These are phyloP conservation scores for Bovichtus variegatus DNA, from an alignment of 2,797 vertebrate genomes.

Conservation along the genomic window DNA sequence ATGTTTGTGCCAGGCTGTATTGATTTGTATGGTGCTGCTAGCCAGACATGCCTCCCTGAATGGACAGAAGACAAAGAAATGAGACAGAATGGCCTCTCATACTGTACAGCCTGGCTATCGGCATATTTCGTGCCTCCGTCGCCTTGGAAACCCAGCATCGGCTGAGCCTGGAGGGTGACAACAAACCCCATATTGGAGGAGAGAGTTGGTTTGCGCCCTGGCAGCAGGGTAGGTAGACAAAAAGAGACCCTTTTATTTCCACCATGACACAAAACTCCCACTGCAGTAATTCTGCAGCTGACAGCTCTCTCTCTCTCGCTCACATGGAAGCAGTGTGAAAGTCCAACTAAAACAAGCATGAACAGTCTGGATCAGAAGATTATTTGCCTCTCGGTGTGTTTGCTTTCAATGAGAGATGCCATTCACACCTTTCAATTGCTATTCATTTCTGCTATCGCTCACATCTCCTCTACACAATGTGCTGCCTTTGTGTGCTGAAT, in stretches of 20 bases:
- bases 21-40: slow-evolving; percentile 56
- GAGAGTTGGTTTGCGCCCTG: slow-evolving; percentile 53
- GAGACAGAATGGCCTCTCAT: slow-evolving; percentile 51
- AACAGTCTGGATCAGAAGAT: slow-evolving; percentile 66
- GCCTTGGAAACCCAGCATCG: slow-evolving; percentile 76
- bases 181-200: slow-evolving; percentile 50
- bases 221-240: slow-evolving; percentile 59
- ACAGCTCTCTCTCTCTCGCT: slow-evolving; percentile 50
- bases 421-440: slow-evolving; percentile 79
- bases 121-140: slow-evolving; percentile 67
- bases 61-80: slow-evolving; percentile 68
- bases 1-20: slow-evolving; percentile 55
- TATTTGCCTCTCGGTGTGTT: slow-evolving; percentile 64
- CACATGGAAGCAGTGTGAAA: slow-evolving; percentile 45
- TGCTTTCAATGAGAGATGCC: slow-evolving; percentile 72
- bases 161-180: slow-evolving; percentile 63
- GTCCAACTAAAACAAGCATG: slow-evolving; percentile 61
- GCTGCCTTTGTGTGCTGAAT: slow-evolving; percentile 72
- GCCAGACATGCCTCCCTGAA: slow-evolving; percentile 49
- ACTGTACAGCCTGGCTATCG: slow-evolving; percentile 53
- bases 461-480: slow-evolving; percentile 69
- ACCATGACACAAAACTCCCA: slow-evolving; percentile 32
- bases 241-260: slow-evolving; percentile 54
- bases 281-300: slow-evolving; percentile 48
- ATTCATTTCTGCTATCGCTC: slow-evolving; percentile 76